Evolutionary conservation across 2,888 invertebrate species (phyloP), one percentile per base, ranked within the genome.

Genomic region (Sesia apiformis): DNA sequence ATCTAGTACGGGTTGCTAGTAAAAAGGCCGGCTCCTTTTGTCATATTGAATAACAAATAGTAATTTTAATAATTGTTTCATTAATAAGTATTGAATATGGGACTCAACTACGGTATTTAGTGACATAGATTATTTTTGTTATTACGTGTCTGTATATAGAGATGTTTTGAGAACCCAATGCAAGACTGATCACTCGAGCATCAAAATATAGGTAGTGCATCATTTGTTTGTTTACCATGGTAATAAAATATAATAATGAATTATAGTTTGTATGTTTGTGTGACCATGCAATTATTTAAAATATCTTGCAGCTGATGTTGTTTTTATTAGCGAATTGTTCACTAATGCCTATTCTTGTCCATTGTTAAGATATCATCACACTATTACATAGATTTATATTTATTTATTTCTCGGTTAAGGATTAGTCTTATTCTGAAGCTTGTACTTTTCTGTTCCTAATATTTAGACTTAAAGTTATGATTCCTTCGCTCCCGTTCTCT

Each of bases 41-140:
- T 65, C 54, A 54, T 62, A 65, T 66, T 66, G 63, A 70, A 66
- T 75, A 76, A 75, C 66, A 71, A 71, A 63, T 65, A 59, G 64
- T 79, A 75, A 76, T 77, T 77, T 81, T 72, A 72, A 70, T 59
- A 72, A 61, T 61, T 78, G 78, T 84, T 82, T 81, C 83, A 81
- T 74, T 68, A 68, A 54, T 81, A 83, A 83, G 81, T 83, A 82
- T 84, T 81, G 70, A 81, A 79, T 81, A 83, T 81, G 84, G 87
- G 87, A 88, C 87, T 86, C 87, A 88, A 87, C 75, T 87, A 84
- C 76, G 80, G 78, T 87, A 82, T 84, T 84, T 86, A 85, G 84
- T 80, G 78, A 79, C 7, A 82, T 81, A 81, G 63, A 78, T 74
- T 61, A 66, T 71, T 66, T 74, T 75, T 70, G 59, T 75, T 78